These are phyloP conservation scores for Agraylea sexmaculata DNA, from an alignment of 1,140 invertebrate species.

Conservation along the genomic window DNA sequence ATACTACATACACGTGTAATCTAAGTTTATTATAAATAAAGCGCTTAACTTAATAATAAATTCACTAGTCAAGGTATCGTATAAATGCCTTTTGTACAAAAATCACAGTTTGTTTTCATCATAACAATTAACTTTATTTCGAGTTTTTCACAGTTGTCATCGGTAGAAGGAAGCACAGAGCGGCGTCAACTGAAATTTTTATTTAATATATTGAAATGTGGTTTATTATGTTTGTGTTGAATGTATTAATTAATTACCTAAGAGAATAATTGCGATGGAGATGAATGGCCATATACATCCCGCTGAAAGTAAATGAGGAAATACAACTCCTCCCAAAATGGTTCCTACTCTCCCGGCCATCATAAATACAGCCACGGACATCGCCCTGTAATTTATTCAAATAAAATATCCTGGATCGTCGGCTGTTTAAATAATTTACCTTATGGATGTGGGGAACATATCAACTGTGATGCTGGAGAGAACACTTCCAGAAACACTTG, in stretches of 20 bases:
- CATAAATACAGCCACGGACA: constrained; percentile 35
- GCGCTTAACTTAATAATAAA: no score
- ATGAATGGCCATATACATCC: constrained; percentile 36
- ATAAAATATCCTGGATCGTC: no score
- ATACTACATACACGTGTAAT: no score
- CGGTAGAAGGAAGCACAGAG: constrained; percentile 30
- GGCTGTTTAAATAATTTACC: constrained; percentile 35
- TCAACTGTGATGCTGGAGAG: constrained; percentile 44
- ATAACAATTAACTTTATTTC: no score
- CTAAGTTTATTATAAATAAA: no score
- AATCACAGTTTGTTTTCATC: no score
- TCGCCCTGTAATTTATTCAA: constrained; percentile 26
- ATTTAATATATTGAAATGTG: neutral
- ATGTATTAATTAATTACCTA: constrained; percentile 22
- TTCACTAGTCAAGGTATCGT: no score
- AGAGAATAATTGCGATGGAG: constrained; percentile 29
- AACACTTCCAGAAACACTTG: constrained; percentile 37
- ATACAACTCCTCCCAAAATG: constrained; percentile 31
- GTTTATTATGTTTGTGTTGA: neutral
- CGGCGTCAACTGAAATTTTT: constrained; percentile 29
- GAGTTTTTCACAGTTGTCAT: constrained; percentile 36
- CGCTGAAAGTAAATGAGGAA: constrained; percentile 33
- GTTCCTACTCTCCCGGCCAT: constrained; percentile 35
- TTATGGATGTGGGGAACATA: constrained; percentile 43
- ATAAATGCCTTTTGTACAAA: no score